These are phyloP conservation scores for Lepilemur ruficaudatus DNA, from an alignment of 2,797 vertebrate genomes.

Conservation along the genomic window DNA sequence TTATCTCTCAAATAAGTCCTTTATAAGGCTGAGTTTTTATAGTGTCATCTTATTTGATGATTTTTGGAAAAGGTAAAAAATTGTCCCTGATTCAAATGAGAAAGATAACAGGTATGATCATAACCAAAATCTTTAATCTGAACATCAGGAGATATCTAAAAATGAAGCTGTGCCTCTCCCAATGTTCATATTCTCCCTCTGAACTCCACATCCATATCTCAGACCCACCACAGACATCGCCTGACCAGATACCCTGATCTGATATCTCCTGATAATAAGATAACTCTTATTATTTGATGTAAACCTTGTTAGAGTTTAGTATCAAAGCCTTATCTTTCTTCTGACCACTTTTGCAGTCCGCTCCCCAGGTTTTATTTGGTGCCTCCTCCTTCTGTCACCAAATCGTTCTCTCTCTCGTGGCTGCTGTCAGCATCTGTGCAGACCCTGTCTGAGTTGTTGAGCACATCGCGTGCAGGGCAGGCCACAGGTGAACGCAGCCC, in stretches of 20 bases:
- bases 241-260: background rate
- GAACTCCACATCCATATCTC: background rate
- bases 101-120: too few species aligned
- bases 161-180: rapidly evolving
- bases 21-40: background rate
- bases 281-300: too few species aligned
- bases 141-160: too few species aligned
- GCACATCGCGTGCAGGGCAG: rapidly evolving
- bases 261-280: too few species aligned
- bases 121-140: too few species aligned
- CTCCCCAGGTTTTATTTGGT: background rate
- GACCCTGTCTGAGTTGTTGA: background rate
- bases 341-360: background rate
- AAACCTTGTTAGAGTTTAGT: too few species aligned
- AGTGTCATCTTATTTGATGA: background rate
- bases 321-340: background rate
- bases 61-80: background rate
- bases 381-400: background rate
- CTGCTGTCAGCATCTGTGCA: background rate
- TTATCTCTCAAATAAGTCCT: background rate
- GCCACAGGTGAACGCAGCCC: too few species aligned
- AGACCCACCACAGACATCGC: rapidly evolving
- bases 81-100: background rate
- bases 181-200: rapidly evolving
- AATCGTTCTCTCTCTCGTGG: rapidly evolving